Evolutionary conservation across 1,140 invertebrate genomes (phyloP), one percentile per base, ranked within the genome.

Genomic region (Metaphire vulgaris): DNA sequence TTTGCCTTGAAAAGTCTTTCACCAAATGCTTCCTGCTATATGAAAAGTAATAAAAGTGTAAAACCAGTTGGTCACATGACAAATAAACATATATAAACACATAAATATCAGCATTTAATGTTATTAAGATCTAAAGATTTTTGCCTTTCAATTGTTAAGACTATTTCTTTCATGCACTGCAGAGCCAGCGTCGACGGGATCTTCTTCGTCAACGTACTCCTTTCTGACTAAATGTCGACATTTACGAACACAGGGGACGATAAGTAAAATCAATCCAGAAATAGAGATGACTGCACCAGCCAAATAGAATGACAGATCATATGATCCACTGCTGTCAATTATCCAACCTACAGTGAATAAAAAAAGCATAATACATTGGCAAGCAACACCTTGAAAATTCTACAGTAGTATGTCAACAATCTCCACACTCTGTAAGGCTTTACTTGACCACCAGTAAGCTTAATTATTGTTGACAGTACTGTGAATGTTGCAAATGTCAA

Each of bases 281-380:
- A 77, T 72, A 33, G 74, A 1, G 15, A 77, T 72, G 28, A 74
- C 33, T 16, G 33, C 72, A 1, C 76, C 76, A 0, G 66, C 30
- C 30, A 77, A 31, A 31, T 41, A 69, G 33, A 77, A 77, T 12
- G 76, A 41, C 56, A 70, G 29, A 66, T 77, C 72, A 31, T 74
- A 77, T 30, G 28, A n/a, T 26, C 76, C 76, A 1, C 72, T 77
- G 26, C 29, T 28, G 41, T 77, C 76, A 15, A 72, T 68, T 32
- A 77, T 21, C 64, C 73, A 77, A 33, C 76, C 76, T 77, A 33
- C n/a, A 32, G 28, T 26, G 67, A 30, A 68, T 29, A 65, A 65
- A 65, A 15, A 65, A 65, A 15, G 56, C 14, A 65, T 15, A 65
- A 15, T 65, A 65, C n/a, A 14, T 15, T n/a, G 14, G n/a, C n/a